Percentiles rank a stretch among this genome's conserved stretches.
These are phyloP conservation scores for Calameuta filiformis DNA, from an alignment of 2,888 invertebrate genomes.

Conservation along the genomic window DNA sequence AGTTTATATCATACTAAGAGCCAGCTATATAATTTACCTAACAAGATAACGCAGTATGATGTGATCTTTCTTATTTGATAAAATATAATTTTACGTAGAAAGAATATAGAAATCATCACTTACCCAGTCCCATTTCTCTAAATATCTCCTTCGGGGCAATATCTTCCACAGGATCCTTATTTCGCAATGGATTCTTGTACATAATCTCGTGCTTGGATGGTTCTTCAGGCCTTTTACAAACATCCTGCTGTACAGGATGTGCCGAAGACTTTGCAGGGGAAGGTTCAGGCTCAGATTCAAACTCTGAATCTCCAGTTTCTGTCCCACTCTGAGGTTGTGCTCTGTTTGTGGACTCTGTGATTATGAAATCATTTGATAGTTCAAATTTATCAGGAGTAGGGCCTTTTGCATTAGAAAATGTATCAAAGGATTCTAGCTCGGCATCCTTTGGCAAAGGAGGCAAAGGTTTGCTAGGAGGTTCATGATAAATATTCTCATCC, in stretches of 20 bases:
- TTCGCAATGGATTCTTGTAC: constrained; percentile 19
- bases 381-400: constrained; percentile 31
- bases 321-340: constrained; percentile 29
- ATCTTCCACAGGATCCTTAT: constrained; percentile 51
- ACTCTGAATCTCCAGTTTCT: constrained; percentile 57
- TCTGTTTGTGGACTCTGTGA: constrained; percentile 23
- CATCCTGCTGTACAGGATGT: constrained; percentile 40
- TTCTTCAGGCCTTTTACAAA: constrained; percentile 21
- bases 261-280: constrained; percentile 48
- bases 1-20: background rate
- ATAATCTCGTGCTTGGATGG: constrained; percentile 5
- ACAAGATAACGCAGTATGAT: background rate
- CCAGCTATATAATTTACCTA: background rate
- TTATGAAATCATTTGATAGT: constrained; percentile 41
- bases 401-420: constrained; percentile 5
- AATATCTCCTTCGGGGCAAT: constrained; percentile 74
- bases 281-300: constrained; percentile 58
- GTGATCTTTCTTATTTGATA: background rate
- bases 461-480: constrained; percentile 54
- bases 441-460: constrained; percentile 54
- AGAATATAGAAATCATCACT: constrained; percentile 61
- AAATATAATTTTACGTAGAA: constrained; percentile 16
- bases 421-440: constrained; percentile 23
- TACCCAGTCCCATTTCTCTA: constrained; percentile 79
- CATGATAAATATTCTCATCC: constrained; percentile 20